These are phyloP conservation scores for Leucophenga montana DNA, from an alignment of 2,888 invertebrate species.

Conservation along the genomic window DNA sequence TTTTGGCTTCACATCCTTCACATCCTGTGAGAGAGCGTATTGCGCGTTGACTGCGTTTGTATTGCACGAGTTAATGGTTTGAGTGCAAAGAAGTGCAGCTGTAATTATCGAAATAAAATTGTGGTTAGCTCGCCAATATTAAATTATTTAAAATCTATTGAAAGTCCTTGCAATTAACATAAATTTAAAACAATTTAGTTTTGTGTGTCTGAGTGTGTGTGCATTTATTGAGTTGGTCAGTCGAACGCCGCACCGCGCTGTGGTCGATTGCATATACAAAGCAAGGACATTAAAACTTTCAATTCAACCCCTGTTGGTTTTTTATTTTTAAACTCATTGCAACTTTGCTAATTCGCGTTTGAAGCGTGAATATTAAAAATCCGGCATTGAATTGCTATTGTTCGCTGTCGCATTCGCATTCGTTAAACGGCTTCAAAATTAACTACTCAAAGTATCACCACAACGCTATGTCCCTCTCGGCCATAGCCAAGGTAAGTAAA, in stretches of 20 bases:
- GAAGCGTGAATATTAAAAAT: not conserved
- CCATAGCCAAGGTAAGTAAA: slow-evolving; percentile 78
- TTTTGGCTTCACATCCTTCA: slow-evolving; percentile 58
- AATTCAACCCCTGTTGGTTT: too few relatives aligned
- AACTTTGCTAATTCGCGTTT: slow-evolving; percentile 10
- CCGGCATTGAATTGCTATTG: not conserved
- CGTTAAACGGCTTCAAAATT: slow-evolving; percentile 76
- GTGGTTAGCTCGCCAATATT: not conserved
- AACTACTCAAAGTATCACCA: slow-evolving; percentile 80
- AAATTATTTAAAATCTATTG: not conserved
- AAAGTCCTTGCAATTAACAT: slow-evolving; percentile 3
- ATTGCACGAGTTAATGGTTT: too few relatives aligned
- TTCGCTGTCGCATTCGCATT: slow-evolving; percentile 44
- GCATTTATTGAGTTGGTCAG: too few relatives aligned
- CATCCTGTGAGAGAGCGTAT: slow-evolving; percentile 46
- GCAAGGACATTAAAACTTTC: too few relatives aligned
- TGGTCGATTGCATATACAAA: too few relatives aligned
- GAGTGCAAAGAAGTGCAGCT: too few relatives aligned
- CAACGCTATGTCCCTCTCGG: slow-evolving; percentile 77
- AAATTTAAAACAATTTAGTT: not conserved
- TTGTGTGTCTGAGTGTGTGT: too few relatives aligned
- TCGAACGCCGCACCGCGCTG: too few relatives aligned
- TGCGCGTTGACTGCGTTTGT: slow-evolving; percentile 36
- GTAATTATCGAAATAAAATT: not conserved
- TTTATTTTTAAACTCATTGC: too few relatives aligned